Conservation (phyloP, 2,888 invertebrate genomes). For the Lissonota sp. region DNA sequence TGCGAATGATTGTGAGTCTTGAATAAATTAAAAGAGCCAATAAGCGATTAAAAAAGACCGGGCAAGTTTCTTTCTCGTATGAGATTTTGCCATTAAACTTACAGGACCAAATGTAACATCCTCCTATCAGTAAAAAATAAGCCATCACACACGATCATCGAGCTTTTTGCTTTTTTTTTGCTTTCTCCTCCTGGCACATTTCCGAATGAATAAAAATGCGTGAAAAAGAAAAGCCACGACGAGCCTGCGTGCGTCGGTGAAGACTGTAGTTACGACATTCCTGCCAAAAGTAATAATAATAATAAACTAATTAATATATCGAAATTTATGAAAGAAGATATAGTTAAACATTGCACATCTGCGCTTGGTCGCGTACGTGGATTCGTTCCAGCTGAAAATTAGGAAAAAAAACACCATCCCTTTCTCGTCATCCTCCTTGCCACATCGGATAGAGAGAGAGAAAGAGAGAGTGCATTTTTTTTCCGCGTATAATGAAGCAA, state of each 20-base stretch:
- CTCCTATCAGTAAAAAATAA: conserved; percentile 40
- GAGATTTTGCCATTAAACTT: conserved; percentile 41
- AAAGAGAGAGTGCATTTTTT: too few species aligned
- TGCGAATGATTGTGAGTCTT: not conserved
- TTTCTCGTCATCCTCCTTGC: too few species aligned
- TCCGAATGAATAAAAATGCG: conserved; percentile 1
- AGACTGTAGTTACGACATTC: conserved; percentile 80
- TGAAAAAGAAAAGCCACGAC: conserved; percentile 29
- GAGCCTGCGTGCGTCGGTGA: conserved; percentile 65
- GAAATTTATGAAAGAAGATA: conserved; percentile 76
- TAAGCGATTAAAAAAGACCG: not conserved
- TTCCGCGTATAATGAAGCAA: too few species aligned
- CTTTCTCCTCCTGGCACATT: not conserved
- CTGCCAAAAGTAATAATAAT: conserved; percentile 82
- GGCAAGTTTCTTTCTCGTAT: not conserved
- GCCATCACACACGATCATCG: conserved; percentile 28
- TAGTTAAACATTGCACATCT: conserved; percentile 56
- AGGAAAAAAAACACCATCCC: too few species aligned
- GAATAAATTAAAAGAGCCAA: conserved; percentile 10
- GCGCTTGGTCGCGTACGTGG: not conserved
- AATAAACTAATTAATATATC: conserved; percentile 71
- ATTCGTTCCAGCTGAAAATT: too few species aligned
- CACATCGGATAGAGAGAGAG: too few species aligned
- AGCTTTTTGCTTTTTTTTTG: conserved; percentile 27
- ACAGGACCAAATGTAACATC: conserved; percentile 48